Base-by-base conservation (phyloP, 2,113 vertebrate genomes). In the Clinocottus analis region DNA sequence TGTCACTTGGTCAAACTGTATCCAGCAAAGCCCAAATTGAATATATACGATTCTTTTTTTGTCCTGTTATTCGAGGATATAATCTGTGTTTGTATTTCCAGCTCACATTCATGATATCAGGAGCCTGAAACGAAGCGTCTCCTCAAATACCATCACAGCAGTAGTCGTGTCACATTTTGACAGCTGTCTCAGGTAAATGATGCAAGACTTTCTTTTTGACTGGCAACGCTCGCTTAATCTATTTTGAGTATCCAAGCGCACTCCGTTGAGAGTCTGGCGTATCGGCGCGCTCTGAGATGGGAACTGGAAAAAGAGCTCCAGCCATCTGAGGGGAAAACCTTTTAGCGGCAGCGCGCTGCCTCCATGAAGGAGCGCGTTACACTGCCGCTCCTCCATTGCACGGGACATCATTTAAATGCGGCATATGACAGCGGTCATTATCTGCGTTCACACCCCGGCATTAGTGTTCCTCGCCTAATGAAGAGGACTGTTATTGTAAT, bases 401-500 rank as follows among this genome's bases (percentile, higher is more conserved):
- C 56, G 19, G 45, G 63, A 47, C 64, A 68, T 82, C 9, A 72
- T 80, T 87, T 82, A 70, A 70, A 87, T 77, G 17, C 72, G 61
- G 64, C 64, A 29, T 51, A 85, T 89, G 80, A 84, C 62, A 77
- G 56, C 71, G 84, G 73, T 85, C 87, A 83, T 93, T 90, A 91
- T 83, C 84, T 71, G 65, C 49, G 7, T 79, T 78, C 77, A 68
- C 69, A 68, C 69, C 3, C 63, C 60, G 16, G 76, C 80, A 79
- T 90, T 86, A 82, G 69, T 25, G 25, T 41, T 72, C 75, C 27
- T n/a, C 3, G 63, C 35, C 71, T 88, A 89, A 92, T 91, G 80
- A 86, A 85, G 82, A 91, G 78, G 35, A 80, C 3, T 43, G 76
- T 75, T 75, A 82, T 84, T 80, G 80, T 82, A 73, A 85, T 83